phyloP scores from a whole-genome alignment of 2,113 vertebrate species.

The Dicrurus megarhynchus region DNA sequence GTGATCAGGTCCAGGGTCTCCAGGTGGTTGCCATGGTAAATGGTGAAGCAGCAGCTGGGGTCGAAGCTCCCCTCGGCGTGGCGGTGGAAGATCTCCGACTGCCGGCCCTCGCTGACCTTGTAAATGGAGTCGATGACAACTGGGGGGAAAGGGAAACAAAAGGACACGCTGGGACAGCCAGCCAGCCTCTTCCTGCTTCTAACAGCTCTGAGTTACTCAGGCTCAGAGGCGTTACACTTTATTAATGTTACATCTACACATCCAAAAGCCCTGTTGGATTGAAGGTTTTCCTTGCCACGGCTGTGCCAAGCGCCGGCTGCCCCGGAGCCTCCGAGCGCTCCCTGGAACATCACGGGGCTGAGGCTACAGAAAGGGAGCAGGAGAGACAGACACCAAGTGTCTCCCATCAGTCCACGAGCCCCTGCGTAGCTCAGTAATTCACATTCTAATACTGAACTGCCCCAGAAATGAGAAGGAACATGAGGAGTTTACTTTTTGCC shows the following conservation, averaged over 20 bases:
- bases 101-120: slow-evolving; percentile 93
- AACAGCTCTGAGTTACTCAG: not conserved
- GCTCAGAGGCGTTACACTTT: not conserved
- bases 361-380: not conserved
- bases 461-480: not conserved
- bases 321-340: rapidly evolving
- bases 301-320: rapidly evolving
- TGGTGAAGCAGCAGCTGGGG: slow-evolving; percentile 91
- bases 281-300: not conserved
- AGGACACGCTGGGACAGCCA: not conserved
- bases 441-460: not conserved
- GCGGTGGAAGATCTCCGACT: slow-evolving; percentile 93
- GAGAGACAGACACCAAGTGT: not conserved
- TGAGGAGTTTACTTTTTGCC: slow-evolving; percentile 88
- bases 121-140: slow-evolving; percentile 98
- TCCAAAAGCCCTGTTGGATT: not conserved
- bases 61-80: slow-evolving; percentile 89
- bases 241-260: not conserved
- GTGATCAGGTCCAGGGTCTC: slow-evolving; percentile 93
- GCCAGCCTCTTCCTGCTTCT: not conserved
- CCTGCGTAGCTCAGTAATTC: not conserved
- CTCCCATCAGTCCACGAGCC: not conserved
- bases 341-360: not conserved
- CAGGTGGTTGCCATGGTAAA: slow-evolving; percentile 97
- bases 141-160: slow-evolving; percentile 37